phyloP scores from a whole-genome alignment of 2,888 invertebrate genomes.

The Prosapia bicincta region DNA sequence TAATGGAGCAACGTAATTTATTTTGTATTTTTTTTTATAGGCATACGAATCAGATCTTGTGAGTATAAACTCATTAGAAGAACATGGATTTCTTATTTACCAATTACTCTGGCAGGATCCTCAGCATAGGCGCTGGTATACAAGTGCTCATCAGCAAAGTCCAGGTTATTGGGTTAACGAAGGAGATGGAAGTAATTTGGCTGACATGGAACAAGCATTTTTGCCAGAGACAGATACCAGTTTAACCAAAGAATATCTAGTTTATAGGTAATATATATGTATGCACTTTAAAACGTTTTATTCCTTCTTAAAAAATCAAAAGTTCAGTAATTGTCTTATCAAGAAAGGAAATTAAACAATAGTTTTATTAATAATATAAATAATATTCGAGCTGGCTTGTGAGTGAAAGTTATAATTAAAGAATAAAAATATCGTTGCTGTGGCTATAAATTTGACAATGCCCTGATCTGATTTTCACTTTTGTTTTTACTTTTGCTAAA shows the following conservation, averaged over 20 bases:
- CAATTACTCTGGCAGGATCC: constrained; percentile 81
- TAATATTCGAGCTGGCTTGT: no score
- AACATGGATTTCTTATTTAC: constrained; percentile 82
- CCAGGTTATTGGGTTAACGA: constrained; percentile 81
- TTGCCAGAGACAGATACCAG: constrained; percentile 56
- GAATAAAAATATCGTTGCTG: no score
- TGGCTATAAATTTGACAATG: no score
- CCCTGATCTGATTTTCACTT: no score
- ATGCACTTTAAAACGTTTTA: no score
- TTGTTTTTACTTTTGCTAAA: no score
- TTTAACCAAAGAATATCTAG: constrained; percentile 63
- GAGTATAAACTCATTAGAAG: constrained; percentile 75
- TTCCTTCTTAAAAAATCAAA: no score
- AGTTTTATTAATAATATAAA: no score
- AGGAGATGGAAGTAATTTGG: constrained; percentile 72
- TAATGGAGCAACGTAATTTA: no score
- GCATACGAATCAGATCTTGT: constrained; percentile 78
- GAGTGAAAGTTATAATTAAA: no score
- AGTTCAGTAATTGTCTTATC: no score
- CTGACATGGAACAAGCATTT: constrained; percentile 78
- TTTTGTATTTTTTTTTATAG: constrained; percentile 45
- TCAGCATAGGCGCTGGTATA: constrained; percentile 82
- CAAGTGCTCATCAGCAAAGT: constrained; percentile 71
- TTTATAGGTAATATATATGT: constrained; percentile 64
- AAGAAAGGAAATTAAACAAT: no score